Evolutionary conservation across 2,888 invertebrate species (phyloP), one percentile per base, ranked within the genome.

Genomic region (Ommatoiulus sabulosus): DNA sequence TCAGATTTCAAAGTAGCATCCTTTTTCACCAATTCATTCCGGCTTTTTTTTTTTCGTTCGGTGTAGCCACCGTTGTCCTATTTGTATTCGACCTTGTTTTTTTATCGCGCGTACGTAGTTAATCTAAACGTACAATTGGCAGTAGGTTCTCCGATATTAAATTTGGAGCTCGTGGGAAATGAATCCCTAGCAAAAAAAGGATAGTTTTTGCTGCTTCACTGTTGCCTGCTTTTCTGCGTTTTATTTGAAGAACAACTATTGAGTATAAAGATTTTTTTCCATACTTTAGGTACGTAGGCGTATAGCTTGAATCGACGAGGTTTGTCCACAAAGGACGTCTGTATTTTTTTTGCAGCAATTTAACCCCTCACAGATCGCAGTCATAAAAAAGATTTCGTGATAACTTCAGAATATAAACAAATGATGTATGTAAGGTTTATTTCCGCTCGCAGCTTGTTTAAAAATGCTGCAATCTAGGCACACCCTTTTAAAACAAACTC

Each of bases 71-170:
- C 10, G 72, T 24, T 24, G 72, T 72, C 72, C 72, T 24, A 72
- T 72, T 72, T 72, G 72, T 24, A 24, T 6, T 20, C 72, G 72
- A 72, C 72, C 24, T 72, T 63, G 63, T 63, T 72, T 24, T 57
- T 72, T 72, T 72, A 72, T 72, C 24, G n/a, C 1, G 15, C 8
- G 24, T 72, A 8, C 6, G 24, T 72, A 6, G 72, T 72, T 72
- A 72, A 72, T 72, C 72, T 24, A 72, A 72, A 72, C 72, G 72
- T 10, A 72, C 72, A 72, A 72, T 72, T 72, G 24, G 72, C 72
- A 24, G 24, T 72, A 24, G 72, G 72, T 24, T 72, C 10, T 24
- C 24, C 8, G 72, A 72, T 72, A 72, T 72, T 72, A 72, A 72
- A 72, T 72, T 72, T 72, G 72, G 24, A 24, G 10, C 72, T 10